Conservation (phyloP, 2,888 invertebrate genomes). For the Epinotia bilunana region DNA sequence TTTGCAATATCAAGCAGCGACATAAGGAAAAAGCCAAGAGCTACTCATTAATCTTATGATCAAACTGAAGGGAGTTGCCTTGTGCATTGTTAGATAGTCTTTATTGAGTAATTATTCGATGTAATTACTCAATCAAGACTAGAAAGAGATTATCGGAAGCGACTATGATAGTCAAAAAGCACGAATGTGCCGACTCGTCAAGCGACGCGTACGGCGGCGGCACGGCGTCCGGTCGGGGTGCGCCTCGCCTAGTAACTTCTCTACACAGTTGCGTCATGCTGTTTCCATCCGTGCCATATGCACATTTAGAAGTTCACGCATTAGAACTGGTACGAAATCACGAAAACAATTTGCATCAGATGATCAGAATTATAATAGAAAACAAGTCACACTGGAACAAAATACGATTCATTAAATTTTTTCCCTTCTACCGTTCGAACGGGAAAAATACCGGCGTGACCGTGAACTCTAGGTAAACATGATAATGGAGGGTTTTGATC, state of each 20-base stretch:
- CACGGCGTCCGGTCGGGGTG: background rate
- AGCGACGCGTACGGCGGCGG: background rate
- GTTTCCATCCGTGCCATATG: constrained; percentile 39
- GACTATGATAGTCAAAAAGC: background rate
- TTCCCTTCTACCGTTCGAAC: background rate
- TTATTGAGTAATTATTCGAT: background rate
- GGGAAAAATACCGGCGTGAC: constrained; percentile 7
- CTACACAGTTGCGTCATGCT: constrained; percentile 57
- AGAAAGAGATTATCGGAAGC: background rate
- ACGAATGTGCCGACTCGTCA: constrained; percentile 29
- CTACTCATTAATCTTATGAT: background rate
- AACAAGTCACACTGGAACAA: constrained; percentile 7
- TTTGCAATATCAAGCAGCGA: too few relatives aligned
- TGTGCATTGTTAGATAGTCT: background rate
- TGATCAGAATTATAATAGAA: constrained; percentile 31
- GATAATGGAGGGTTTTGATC: constrained; percentile 12
- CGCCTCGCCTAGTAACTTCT: constrained; percentile 47
- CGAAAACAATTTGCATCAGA: constrained; percentile 60
- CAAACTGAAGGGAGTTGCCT: background rate
- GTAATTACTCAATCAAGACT: background rate
- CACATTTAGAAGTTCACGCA: constrained; percentile 28
- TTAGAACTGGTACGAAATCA: constrained; percentile 51
- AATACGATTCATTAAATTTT: constrained; percentile 4
- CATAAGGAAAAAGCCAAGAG: too few relatives aligned
- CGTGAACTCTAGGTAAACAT: constrained; percentile 22